Base-by-base conservation (phyloP, 1,140 invertebrate genomes). In the Globodera ellingtonae region DNA sequence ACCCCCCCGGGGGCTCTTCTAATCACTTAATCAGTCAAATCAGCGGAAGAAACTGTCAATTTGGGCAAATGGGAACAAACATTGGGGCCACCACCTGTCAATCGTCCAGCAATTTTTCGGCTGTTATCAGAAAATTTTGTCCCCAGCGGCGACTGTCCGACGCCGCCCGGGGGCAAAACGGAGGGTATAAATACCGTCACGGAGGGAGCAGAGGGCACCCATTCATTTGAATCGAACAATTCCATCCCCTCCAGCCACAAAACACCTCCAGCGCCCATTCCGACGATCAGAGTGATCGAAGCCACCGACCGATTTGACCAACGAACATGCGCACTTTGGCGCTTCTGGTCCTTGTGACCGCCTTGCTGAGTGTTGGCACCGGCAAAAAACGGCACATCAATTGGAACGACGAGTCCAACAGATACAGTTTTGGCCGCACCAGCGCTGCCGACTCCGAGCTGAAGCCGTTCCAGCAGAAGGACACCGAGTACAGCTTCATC, bases 401-500 rank as follows among this genome's bases (percentile, higher is more conserved):
- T 3, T 15, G 52, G 52, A 52, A 10, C 56, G 56, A 6, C 56
- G 56, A 62, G 18, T 62, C 18, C 50, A 13, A 52, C 3, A 4
- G 4, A 4, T 6, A 47, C 67, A 44, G 67, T 7, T 44, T 35
- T 10, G 66, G 8, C 13, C 67, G 35, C 72, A 56, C 48, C 59
- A 75, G 77, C 44, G 56, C n/a, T n/a, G n/a, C 13, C 3, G 56
- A 10, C 10, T 8, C 56, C 56, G 56, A 62, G 56, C 15, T 78
- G 72, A 24, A 81, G 66, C 79, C 79, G 48, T 82, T 82, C 48
- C 72, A 66, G 46, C 72, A 66, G 21, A 47, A 46, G 67, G 81
- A 70, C 9, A 77, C 44, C 82, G 70, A 48, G 35, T 82, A 82
- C 48, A 47, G 44, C 15, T 82, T 67, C 65, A 52, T 44, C n/a